Percentiles rank a stretch among this genome's conserved stretches.
Evolutionary conservation across 2,888 invertebrate genomes (phyloP).

Genomic region (Caenorhabditis sinica): DNA sequence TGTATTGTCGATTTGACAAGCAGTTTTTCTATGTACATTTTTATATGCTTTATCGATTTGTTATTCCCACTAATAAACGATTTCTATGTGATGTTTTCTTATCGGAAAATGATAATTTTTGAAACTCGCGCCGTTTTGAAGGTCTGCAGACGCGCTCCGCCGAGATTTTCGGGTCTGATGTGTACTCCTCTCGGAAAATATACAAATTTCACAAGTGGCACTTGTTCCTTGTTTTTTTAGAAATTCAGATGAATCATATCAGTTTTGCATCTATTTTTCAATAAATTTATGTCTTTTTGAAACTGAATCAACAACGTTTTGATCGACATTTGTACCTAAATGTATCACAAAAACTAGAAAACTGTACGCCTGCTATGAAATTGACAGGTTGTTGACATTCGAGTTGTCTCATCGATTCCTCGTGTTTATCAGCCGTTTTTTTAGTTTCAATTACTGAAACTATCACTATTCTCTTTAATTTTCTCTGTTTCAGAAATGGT

Average conservation of each 20-base stretch:
- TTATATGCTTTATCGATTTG: constrained; percentile 23
- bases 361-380: constrained; percentile 13
- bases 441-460: too few species aligned
- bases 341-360: constrained; percentile 4
- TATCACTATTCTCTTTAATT: background rate
- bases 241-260: background rate
- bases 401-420: background rate
- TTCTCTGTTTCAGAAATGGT: constrained; percentile 45
- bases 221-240: constrained; percentile 20
- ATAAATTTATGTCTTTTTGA: background rate
- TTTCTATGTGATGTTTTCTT: constrained; percentile 5
- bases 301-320: background rate
- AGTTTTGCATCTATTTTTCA: background rate
- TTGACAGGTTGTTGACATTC: constrained; percentile 24
- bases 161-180: background rate
- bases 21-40: constrained; percentile 25
- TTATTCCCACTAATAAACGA: constrained; percentile 14
- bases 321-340: constrained; percentile 1
- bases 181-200: constrained; percentile 51
- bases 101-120: background rate
- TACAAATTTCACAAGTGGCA: constrained; percentile 36
- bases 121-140: background rate
- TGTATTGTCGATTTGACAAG: constrained; percentile 38
- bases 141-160: constrained; percentile 31
- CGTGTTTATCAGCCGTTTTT: background rate